Base-by-base conservation (phyloP, 23 tunicate species). In the Diplosoma virens region DNA sequence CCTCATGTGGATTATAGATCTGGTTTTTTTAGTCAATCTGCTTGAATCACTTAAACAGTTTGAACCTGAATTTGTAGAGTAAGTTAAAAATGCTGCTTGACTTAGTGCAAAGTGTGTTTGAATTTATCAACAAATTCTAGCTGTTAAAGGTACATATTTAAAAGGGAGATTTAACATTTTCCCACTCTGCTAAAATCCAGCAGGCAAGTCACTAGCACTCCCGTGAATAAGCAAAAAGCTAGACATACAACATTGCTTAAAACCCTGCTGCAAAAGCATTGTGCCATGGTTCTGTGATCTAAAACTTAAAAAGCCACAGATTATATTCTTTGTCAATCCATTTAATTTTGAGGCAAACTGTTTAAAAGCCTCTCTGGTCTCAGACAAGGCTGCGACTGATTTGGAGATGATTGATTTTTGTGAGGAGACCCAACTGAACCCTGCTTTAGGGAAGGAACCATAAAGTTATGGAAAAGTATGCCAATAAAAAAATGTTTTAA, bases 301-400 rank as follows among this genome's bases (percentile, higher is more conserved):
- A 58, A n/a, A 58, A 58, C 66, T 58, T n/a, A 58, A 58, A 58
- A 58, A 23, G 66, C 66, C 66, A 58, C 66, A 58, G 21, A 58
- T 58, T 58, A 58, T 23, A 22, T 58, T 58, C 25, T 23, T 58
- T 23, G 16, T 58, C 25, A 23, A n/a, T 23, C 66, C 25, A 58
- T 58, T 58, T 58, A 58, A 58, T 58, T 58, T 23, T 58, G 25
- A 58, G 66, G 20, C 66, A 9, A 22, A 58, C 66, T 58, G 66
- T 58, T 58, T 58, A n/a, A n/a, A 58, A 58, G 66, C 66, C 16
- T 23, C 66, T 14, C 66, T 58, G 25, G 66, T 58, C 16, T n/a
- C 25, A 58, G 16, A 58, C 20, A 23, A 58, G 66, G 66, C 66
- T 58, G 21, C 66, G 20, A 23, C 66, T n/a, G 66, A 58, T n/a